These are phyloP conservation scores for Vimba vimba DNA, from an alignment of 2,113 vertebrate species.

Conservation along the genomic window DNA sequence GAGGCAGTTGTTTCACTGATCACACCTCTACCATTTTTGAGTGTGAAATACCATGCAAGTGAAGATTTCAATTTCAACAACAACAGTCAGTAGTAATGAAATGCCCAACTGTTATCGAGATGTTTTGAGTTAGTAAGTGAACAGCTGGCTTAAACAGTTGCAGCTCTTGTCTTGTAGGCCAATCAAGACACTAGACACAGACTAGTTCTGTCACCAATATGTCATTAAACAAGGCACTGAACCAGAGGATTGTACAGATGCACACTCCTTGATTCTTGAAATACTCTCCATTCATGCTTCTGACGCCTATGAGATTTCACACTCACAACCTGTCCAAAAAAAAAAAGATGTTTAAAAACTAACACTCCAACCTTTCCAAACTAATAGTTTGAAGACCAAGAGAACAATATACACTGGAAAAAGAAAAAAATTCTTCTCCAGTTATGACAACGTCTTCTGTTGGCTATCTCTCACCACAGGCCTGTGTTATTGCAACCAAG, in stretches of 20 bases:
- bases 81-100: not conserved
- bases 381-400: slow-evolving; percentile 35
- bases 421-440: slow-evolving; percentile 36
- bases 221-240: slow-evolving; percentile 8
- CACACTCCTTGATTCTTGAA: not conserved
- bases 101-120: slow-evolving; percentile 13
- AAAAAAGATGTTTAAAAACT: not conserved
- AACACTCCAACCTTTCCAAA: not conserved
- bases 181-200: slow-evolving; percentile 1
- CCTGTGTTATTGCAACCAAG: slow-evolving; percentile 57
- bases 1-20: not conserved
- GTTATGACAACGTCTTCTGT: slow-evolving; percentile 48
- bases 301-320: not conserved
- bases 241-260: not conserved
- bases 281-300: not conserved
- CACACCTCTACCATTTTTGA: slow-evolving; percentile 10
- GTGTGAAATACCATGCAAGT: not conserved
- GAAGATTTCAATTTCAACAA: not conserved
- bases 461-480: slow-evolving; percentile 58
- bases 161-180: not conserved
- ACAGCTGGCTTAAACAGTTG: slow-evolving; percentile 29
- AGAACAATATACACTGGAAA: slow-evolving; percentile 49
- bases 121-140: not conserved
- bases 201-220: slow-evolving; percentile 3
- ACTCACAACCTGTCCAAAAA: not conserved